phyloP scores from a whole-genome alignment of 2,113 vertebrate genomes.

The Psettodes erumei region DNA sequence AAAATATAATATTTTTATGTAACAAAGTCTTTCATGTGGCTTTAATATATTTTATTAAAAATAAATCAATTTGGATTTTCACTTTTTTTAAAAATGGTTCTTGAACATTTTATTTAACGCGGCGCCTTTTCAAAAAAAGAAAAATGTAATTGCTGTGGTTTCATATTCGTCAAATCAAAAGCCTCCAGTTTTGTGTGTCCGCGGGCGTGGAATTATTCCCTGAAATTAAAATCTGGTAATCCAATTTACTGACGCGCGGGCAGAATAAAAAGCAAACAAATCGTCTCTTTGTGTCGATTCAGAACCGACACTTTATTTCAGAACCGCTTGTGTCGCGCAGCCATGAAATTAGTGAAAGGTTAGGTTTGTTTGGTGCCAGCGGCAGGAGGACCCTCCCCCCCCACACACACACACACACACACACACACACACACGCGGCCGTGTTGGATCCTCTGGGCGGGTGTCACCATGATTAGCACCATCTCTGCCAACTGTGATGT shows the following conservation, averaged over 20 bases:
- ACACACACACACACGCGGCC: conserved; percentile 4
- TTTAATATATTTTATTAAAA: neutral
- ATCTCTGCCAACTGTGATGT: conserved; percentile 82
- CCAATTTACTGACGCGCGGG: conserved; percentile 19
- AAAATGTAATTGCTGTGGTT: neutral
- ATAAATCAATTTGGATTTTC: neutral
- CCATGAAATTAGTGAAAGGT: conserved; percentile 64
- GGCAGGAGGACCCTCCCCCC: conserved; percentile 22
- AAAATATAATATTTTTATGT: no score
- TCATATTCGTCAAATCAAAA: neutral
- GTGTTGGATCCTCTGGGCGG: no score
- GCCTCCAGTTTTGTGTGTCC: neutral
- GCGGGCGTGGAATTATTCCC: conserved; percentile 11
- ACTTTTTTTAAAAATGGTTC: neutral
- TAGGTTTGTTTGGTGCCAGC: conserved; percentile 51
- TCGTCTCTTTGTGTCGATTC: no score
- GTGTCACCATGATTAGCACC: conserved; percentile 82
- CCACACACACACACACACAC: conserved; percentile 12
- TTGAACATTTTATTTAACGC: neutral
- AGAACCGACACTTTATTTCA: conserved; percentile 41
- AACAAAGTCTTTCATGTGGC: no score
- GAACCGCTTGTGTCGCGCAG: conserved; percentile 24
- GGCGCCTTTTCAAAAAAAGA: neutral
- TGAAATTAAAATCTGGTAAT: conserved; percentile 35
- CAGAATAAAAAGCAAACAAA: conserved; percentile 5